Conservation (phyloP, 53 echinoderm and acorn worm species). For the Actinopyga echinites region DNA sequence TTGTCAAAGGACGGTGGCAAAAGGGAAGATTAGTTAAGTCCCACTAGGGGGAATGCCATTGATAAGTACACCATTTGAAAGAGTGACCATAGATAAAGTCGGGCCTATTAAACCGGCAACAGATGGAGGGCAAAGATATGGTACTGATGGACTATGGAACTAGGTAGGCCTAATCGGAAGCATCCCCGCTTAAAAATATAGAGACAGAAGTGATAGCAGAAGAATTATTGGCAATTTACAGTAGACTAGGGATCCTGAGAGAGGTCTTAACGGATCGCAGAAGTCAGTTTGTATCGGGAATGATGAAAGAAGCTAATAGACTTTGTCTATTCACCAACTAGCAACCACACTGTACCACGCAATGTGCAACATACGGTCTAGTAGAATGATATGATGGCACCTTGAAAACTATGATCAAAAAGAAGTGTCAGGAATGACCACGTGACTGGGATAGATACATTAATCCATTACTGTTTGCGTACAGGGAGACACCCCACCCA, state of each 20-base stretch:
- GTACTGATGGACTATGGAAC: slow-evolving; percentile 44
- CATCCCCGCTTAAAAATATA: slow-evolving; percentile 46
- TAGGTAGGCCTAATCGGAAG: slow-evolving; percentile 32
- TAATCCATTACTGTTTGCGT: slow-evolving; percentile 45
- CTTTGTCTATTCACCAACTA: slow-evolving; percentile 27
- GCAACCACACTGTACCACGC: slow-evolving; percentile 52
- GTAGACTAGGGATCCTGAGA: slow-evolving; percentile 43
- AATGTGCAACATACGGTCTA: slow-evolving; percentile 51
- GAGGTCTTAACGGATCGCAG: slow-evolving; percentile 53
- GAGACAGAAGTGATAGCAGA: slow-evolving; percentile 46
- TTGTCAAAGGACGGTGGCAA: slow-evolving; percentile 34
- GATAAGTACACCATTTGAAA: slow-evolving; percentile 15
- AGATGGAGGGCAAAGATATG: slow-evolving; percentile 5
- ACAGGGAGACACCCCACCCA: slow-evolving; percentile 53
- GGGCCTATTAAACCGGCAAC: slow-evolving; percentile 56
- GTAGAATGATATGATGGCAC: slow-evolving; percentile 53
- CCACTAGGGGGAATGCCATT: slow-evolving; percentile 9
- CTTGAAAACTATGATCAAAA: slow-evolving; percentile 48
- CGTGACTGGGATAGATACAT: slow-evolving; percentile 57
- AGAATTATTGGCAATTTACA: slow-evolving; percentile 42
- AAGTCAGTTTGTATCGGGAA: slow-evolving; percentile 47
- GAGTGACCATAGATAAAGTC: slow-evolving; percentile 41
- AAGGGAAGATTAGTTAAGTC: slow-evolving; percentile 51
- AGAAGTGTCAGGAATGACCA: slow-evolving; percentile 51
- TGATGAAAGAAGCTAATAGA: slow-evolving; percentile 45